A percentile compares a stretch with the other conserved stretches of the same genome.
These are phyloP conservation scores for Dendrolimus kikuchii DNA, from an alignment of 1,140 invertebrate genomes.

Conservation along the genomic window DNA sequence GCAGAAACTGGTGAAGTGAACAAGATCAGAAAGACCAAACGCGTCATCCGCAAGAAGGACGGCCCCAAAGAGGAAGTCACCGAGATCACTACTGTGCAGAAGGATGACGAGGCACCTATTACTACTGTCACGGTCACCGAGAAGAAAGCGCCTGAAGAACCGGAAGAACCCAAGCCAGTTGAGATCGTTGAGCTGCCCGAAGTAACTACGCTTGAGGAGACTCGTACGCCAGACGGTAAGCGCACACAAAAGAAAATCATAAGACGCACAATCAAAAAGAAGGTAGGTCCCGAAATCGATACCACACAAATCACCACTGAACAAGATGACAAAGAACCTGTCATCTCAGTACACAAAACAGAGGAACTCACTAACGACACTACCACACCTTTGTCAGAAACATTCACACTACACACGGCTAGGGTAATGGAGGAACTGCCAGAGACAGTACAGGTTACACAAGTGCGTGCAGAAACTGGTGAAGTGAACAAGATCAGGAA, in stretches of 20 bases:
- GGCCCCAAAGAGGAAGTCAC: constrained; percentile 6
- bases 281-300: constrained; percentile 10
- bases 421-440: constrained; percentile 43
- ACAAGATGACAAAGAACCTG: constrained; percentile 4
- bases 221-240: constrained; percentile 15
- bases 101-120: constrained; percentile 15
- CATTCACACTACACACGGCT: not conserved
- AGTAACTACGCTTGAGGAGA: constrained; percentile 17
- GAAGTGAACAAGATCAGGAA: constrained; percentile 27
- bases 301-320: constrained; percentile 7
- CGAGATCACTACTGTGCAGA: constrained; percentile 3
- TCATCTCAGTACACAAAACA: constrained; percentile 5
- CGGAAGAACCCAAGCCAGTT: constrained; percentile 6
- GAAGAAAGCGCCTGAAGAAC: constrained; percentile 24
- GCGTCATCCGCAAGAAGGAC: constrained; percentile 24
- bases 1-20: constrained; percentile 14
- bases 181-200: constrained; percentile 27
- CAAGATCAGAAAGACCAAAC: constrained; percentile 16
- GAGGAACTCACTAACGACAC: constrained; percentile 4
- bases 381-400: constrained; percentile 1
- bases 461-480: constrained; percentile 15
- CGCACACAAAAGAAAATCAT: constrained; percentile 18
- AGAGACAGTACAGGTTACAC: constrained; percentile 24
- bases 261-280: constrained; percentile 40
- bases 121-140: constrained; percentile 49